Conservation (phyloP, 2,113 vertebrate species). For the Pipra filicauda region DNA sequence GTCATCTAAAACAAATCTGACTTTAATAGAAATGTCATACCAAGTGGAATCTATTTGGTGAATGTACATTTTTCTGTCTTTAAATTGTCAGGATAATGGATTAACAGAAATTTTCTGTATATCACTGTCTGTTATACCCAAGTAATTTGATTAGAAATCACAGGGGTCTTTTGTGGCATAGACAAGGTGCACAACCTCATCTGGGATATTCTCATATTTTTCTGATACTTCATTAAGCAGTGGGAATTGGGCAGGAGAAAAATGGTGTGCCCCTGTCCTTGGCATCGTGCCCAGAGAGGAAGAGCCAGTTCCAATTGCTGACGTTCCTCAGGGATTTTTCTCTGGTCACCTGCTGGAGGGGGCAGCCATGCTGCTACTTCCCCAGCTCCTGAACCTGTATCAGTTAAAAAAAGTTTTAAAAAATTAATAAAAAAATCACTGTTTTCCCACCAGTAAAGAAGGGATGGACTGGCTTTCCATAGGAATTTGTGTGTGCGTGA, state of each 20-base stretch:
- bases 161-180: background rate
- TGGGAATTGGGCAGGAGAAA: background rate
- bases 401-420: background rate
- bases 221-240: background rate
- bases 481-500: background rate
- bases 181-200: background rate
- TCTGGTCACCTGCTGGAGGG: background rate
- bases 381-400: background rate
- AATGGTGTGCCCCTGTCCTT: background rate
- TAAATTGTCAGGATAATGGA: background rate
- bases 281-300: background rate
- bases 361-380: background rate
- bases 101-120: background rate
- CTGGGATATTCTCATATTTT: background rate
- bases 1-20: background rate
- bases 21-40: background rate
- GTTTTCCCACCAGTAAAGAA: background rate
- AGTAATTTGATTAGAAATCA: background rate
- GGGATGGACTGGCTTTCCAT: background rate
- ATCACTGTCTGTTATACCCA: rapidly evolving
- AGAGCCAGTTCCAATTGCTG: rapidly evolving
- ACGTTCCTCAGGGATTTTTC: background rate
- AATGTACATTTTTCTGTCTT: background rate
- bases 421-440: background rate
- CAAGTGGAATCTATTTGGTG: background rate